These are phyloP conservation scores for Garrulus glandarius DNA, from an alignment of 2,797 vertebrate genomes.

Conservation along the genomic window DNA sequence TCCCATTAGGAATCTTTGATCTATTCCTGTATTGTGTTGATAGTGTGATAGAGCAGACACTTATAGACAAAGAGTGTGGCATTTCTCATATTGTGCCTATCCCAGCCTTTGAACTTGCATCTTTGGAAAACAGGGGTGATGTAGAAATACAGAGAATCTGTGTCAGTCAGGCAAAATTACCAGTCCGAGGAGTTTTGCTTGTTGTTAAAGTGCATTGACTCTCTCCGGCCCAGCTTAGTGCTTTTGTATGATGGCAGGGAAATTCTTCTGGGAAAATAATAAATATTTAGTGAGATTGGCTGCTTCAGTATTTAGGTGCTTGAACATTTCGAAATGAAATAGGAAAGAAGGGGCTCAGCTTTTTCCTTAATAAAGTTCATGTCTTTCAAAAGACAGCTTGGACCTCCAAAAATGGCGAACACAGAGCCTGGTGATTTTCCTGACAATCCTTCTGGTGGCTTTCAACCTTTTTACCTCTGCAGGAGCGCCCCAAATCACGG, in stretches of 20 bases:
- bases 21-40: background rate
- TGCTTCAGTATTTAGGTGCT: background rate
- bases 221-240: background rate
- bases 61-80: accelerated
- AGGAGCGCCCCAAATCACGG: background rate
- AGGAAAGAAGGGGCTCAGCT: background rate
- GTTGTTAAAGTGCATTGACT: background rate
- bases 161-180: background rate
- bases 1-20: background rate
- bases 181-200: background rate
- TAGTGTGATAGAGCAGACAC: background rate
- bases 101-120: background rate
- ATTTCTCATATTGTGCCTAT: background rate
- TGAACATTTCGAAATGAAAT: background rate
- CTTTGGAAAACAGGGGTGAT: background rate
- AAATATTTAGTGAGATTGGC: background rate
- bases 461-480: background rate
- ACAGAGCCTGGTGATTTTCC: background rate
- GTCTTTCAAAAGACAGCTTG: background rate
- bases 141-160: background rate
- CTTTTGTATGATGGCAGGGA: background rate
- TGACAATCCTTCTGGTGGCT: background rate
- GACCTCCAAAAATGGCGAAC: background rate
- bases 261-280: background rate
- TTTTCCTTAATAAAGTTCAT: background rate